phyloP scores from a whole-genome alignment of 2,888 invertebrate genomes.

The Drosophila hamatofila region DNA sequence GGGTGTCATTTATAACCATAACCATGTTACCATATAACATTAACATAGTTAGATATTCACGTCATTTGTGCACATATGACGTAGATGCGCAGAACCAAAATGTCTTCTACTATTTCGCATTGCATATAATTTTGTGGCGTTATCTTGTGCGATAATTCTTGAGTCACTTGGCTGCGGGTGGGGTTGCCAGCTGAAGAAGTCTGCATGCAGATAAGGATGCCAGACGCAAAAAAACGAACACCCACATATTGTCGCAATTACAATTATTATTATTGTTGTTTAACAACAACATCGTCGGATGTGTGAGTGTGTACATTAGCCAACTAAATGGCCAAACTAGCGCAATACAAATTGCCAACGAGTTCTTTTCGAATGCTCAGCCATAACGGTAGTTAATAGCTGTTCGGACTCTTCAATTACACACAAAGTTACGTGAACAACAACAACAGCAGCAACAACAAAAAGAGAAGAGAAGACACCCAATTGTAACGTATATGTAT shows the following conservation, averaged over 20 bases:
- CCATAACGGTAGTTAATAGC: conserved; percentile 53
- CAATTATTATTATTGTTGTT: conserved; percentile 44
- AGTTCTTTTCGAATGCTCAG: conserved; percentile 31
- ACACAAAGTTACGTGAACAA: conserved; percentile 60
- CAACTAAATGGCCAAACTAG: conserved; percentile 45
- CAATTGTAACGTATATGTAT: conserved; percentile 6
- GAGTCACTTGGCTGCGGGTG: conserved; percentile 46
- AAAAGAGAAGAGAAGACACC: conserved; percentile 30
- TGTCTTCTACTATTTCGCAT: not conserved
- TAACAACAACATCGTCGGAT: conserved; percentile 33
- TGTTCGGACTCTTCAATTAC: conserved; percentile 32
- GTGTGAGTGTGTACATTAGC: conserved; percentile 31
- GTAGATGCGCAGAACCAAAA: conserved; percentile 41
- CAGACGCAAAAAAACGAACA: conserved; percentile 50
- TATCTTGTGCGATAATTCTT: conserved; percentile 50
- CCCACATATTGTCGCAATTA: conserved; percentile 52
- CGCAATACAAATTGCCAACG: conserved; percentile 38
- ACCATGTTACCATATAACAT: no score
- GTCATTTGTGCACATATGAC: conserved; percentile 23
- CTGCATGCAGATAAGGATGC: conserved; percentile 51
- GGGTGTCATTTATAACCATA: not conserved
- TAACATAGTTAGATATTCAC: no score
- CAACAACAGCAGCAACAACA: conserved; percentile 33
- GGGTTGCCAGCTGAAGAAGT: conserved; percentile 54
- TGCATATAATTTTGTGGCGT: conserved; percentile 18